These are phyloP conservation scores for Drosophila trapezifrons DNA, from an alignment of 1,140 invertebrate species.

Conservation along the genomic window DNA sequence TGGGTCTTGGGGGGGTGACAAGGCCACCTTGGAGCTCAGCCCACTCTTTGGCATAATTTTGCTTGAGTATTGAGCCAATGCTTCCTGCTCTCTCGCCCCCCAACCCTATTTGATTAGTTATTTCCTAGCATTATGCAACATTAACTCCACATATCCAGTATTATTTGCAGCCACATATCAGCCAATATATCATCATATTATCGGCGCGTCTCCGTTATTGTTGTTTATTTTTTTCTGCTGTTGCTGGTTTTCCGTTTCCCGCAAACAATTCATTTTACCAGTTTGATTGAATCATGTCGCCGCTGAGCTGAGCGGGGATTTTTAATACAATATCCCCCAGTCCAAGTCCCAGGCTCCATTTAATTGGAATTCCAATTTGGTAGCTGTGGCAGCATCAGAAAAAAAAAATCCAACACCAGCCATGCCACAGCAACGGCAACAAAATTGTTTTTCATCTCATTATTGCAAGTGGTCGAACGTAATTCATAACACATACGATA, in stretches of 20 bases:
- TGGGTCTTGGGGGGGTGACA: not conserved
- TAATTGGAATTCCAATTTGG: conserved; percentile 44
- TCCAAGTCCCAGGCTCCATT: conserved; percentile 12
- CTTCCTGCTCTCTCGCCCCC: conserved; percentile 24
- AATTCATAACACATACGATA: conserved; percentile 37
- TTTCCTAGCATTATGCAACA: conserved; percentile 44
- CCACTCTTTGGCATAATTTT: not conserved
- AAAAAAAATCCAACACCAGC: not conserved
- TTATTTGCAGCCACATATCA: conserved; percentile 18
- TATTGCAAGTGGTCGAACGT: conserved; percentile 37
- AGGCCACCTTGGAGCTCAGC: conserved; percentile 11
- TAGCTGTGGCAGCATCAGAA: not conserved
- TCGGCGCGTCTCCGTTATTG: conserved; percentile 22
- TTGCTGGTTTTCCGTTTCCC: conserved; percentile 28
- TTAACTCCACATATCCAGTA: conserved; percentile 1
- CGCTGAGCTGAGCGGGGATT: conserved; percentile 16
- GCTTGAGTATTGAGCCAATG: not conserved
- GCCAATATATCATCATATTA: conserved; percentile 10
- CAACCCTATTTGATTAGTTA: conserved; percentile 26
- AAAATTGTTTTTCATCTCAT: conserved; percentile 44
- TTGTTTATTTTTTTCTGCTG: conserved; percentile 19
- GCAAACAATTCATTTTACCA: conserved; percentile 48
- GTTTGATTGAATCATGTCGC: conserved; percentile 57
- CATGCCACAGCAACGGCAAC: not conserved
- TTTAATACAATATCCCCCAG: conserved; percentile 40